Evolutionary conservation across 2,797 vertebrate genomes (phyloP).

Genomic region (Mormyrus hasselquistii): DNA sequence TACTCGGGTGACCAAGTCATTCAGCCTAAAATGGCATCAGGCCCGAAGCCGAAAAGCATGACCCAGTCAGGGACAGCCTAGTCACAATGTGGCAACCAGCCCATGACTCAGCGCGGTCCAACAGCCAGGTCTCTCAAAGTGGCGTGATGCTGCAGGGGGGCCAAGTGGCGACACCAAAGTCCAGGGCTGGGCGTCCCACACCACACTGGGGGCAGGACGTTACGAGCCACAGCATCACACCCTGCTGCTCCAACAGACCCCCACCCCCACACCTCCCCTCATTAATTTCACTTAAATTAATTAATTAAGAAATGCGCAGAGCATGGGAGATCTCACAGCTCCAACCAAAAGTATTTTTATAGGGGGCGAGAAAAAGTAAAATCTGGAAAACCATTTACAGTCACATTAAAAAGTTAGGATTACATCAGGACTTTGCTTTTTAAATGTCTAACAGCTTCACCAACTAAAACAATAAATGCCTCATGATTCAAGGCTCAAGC

Average conservation of each 20-base stretch:
- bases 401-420: not conserved
- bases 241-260: not conserved
- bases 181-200: slow-evolving; percentile 1
- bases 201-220: not conserved
- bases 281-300: not conserved
- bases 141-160: not conserved
- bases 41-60: slow-evolving; percentile 25
- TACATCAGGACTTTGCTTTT: not conserved
- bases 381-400: not conserved
- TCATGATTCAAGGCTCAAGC: not conserved
- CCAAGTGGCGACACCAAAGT: not conserved
- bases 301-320: not conserved
- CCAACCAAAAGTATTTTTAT: not conserved
- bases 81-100: slow-evolving; percentile 41
- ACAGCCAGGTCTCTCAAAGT: not conserved
- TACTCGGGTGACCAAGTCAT: not conserved
- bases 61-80: slow-evolving; percentile 50
- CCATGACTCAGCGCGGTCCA: slow-evolving; percentile 50
- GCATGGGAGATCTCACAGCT: not conserved
- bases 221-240: too few relatives aligned
- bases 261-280: not conserved
- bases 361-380: not conserved
- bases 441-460: not conserved
- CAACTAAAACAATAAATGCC: not conserved
- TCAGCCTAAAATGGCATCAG: slow-evolving; percentile 15